phyloP scores from a whole-genome alignment of 2,888 invertebrate species.

The Oscheius sp. region DNA sequence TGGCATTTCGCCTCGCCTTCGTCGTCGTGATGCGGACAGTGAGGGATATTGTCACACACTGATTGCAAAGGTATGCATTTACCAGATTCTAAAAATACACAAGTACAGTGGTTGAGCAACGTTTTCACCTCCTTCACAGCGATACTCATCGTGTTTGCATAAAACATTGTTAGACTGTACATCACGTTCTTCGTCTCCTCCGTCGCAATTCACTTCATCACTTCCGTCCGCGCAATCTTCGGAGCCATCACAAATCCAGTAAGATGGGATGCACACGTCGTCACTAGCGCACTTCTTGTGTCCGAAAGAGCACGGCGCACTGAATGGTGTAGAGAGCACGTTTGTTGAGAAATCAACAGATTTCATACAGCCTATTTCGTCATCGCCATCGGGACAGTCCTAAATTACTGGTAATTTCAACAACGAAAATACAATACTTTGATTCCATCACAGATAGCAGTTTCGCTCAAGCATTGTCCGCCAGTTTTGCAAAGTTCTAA shows the following conservation, averaged over 20 bases:
- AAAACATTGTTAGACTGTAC: constrained; percentile 1
- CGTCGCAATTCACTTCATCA: constrained; percentile 45
- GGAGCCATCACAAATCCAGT: constrained; percentile 57
- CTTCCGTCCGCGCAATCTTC: constrained; percentile 55
- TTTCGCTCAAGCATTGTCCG: constrained; percentile 33
- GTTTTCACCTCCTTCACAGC: constrained; percentile 15
- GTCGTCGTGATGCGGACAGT: constrained; percentile 73
- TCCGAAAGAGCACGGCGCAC: background rate
- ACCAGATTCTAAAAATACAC: constrained; percentile 10
- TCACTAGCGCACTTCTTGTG: constrained; percentile 34
- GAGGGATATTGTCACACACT: constrained; percentile 72
- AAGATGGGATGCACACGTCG: constrained; percentile 48
- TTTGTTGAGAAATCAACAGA: background rate
- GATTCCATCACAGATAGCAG: constrained; percentile 41
- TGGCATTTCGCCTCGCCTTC: constrained; percentile 65
- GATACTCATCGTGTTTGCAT: constrained; percentile 8
- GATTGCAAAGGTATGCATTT: constrained; percentile 46
- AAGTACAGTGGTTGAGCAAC: too few relatives aligned
- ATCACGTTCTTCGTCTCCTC: background rate
- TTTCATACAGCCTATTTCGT: constrained; percentile 45
- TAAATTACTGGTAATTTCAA: constrained; percentile 6
- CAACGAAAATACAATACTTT: too few relatives aligned
- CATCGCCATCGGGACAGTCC: constrained; percentile 53
- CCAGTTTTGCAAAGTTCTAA: constrained; percentile 28
- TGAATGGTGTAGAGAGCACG: background rate